Evolutionary conservation across 2,888 invertebrate species (phyloP).

Genomic region (Euplexia lucipara): DNA sequence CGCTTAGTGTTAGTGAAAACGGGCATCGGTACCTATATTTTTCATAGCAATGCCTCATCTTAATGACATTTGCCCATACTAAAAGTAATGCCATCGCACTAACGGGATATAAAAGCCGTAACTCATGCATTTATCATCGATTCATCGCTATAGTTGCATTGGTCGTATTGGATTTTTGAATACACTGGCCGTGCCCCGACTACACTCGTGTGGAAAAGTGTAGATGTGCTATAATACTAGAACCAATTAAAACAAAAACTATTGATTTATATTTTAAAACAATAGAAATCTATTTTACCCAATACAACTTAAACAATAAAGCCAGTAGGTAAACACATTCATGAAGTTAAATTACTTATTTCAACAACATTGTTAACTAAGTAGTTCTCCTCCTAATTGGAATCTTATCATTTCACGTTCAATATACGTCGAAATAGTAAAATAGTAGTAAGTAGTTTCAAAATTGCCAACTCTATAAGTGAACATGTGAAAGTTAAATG

Average conservation of each 20-base stretch:
- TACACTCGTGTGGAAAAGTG: no score
- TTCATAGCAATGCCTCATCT: constrained; percentile 7
- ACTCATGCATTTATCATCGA: constrained; percentile 17
- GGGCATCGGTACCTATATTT: neutral
- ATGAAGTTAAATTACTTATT: neutral
- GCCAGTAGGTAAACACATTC: neutral
- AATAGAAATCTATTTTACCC: no score
- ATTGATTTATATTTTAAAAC: no score
- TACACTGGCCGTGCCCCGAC: no score
- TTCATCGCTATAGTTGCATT: constrained; percentile 12
- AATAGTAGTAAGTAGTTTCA: neutral
- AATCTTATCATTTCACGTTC: neutral
- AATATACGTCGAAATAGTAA: constrained; percentile 6
- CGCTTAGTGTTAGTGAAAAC: no score
- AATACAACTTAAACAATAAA: no score
- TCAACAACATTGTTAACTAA: neutral
- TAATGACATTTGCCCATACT: constrained; percentile 1
- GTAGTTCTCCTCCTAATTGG: neutral
- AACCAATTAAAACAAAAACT: no score
- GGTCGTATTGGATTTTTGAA: constrained; percentile 1
- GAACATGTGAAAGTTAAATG: constrained; percentile 31
- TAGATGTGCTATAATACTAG: no score
- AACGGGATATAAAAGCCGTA: constrained; percentile 18
- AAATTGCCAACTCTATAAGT: constrained; percentile 20
- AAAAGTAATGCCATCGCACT: constrained; percentile 19